Evolutionary conservation across 2,113 vertebrate species (phyloP).

Genomic region (Platycercus adscitus): DNA sequence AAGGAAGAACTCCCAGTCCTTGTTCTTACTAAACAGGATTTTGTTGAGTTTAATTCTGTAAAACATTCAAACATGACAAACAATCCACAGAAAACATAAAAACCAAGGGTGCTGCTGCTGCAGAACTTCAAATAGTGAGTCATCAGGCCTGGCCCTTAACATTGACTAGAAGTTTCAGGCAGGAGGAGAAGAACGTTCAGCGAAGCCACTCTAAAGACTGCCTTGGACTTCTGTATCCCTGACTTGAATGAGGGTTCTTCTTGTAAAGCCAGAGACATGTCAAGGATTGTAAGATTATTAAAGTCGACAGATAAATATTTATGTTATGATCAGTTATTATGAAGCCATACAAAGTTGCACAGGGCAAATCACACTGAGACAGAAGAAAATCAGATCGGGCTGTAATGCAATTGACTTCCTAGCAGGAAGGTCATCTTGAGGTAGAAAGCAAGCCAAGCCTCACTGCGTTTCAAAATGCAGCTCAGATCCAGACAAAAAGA

Average conservation of each 20-base stretch:
- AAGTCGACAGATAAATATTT: not conserved
- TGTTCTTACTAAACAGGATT: not conserved
- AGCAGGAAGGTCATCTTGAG: not conserved
- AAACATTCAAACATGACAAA: constrained; percentile 26
- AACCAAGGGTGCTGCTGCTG: not conserved
- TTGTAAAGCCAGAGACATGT: not conserved
- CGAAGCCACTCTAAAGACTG: not conserved
- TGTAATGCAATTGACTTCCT: not conserved
- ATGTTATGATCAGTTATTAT: not conserved
- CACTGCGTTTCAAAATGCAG: not conserved
- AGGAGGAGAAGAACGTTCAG: not conserved
- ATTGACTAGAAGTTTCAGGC: not conserved
- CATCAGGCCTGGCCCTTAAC: not conserved
- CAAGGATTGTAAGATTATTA: not conserved
- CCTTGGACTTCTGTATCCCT: not conserved
- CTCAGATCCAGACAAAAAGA: not conserved
- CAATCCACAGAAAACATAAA: constrained; percentile 7
- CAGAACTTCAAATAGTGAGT: not conserved
- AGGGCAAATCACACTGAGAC: not conserved
- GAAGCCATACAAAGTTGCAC: not conserved
- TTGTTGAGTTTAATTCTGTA: not conserved
- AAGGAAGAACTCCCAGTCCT: not conserved
- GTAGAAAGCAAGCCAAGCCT: not conserved
- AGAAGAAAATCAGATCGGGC: not conserved
- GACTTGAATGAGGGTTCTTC: not conserved